Conservation (phyloP, 2,797 vertebrate genomes). For the Enteromius unitaeniatus region DNA sequence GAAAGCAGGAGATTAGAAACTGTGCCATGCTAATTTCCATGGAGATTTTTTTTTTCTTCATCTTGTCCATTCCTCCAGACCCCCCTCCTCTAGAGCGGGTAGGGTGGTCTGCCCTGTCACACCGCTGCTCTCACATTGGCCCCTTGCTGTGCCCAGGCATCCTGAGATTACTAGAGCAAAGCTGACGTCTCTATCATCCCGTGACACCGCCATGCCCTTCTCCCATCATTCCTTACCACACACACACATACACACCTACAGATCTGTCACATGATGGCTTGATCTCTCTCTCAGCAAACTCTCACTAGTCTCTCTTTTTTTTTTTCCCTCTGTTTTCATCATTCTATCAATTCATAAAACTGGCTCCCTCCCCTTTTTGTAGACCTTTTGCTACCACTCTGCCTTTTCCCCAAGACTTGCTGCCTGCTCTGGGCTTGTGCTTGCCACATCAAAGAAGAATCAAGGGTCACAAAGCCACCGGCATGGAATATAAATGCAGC, state of each 20-base stretch:
- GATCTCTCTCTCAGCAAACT: slow-evolving; percentile 85
- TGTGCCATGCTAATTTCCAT: slow-evolving; percentile 99
- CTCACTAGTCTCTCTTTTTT: slow-evolving; percentile 67
- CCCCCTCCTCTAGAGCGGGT: slow-evolving; percentile 80
- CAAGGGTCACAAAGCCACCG: slow-evolving; percentile 95
- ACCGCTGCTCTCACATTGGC: slow-evolving; percentile 81
- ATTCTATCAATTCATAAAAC: slow-evolving; percentile 75
- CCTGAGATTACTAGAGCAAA: slow-evolving; percentile 90
- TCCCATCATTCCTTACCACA: slow-evolving; percentile 76
- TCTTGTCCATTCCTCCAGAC: slow-evolving; percentile 83
- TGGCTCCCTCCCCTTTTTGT: slow-evolving; percentile 69
- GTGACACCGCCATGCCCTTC: slow-evolving; percentile 81
- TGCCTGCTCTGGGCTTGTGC: slow-evolving; percentile 86
- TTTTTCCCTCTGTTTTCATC: slow-evolving; percentile 57
- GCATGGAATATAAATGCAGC: slow-evolving; percentile 92
- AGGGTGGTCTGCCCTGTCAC: slow-evolving; percentile 93
- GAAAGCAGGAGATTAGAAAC: slow-evolving; percentile 98
- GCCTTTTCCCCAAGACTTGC: slow-evolving; percentile 62
- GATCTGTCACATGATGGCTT: slow-evolving; percentile 97
- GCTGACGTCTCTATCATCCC: slow-evolving; percentile 95
- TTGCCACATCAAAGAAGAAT: slow-evolving; percentile 98
- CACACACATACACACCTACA: slow-evolving; percentile 77
- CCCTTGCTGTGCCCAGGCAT: slow-evolving; percentile 88
- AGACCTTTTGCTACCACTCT: slow-evolving; percentile 76
- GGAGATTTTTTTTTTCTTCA: slow-evolving; percentile 91